These are phyloP conservation scores for Pyrocoelia pectoralis DNA, from an alignment of 2,888 invertebrate genomes.

Conservation along the genomic window DNA sequence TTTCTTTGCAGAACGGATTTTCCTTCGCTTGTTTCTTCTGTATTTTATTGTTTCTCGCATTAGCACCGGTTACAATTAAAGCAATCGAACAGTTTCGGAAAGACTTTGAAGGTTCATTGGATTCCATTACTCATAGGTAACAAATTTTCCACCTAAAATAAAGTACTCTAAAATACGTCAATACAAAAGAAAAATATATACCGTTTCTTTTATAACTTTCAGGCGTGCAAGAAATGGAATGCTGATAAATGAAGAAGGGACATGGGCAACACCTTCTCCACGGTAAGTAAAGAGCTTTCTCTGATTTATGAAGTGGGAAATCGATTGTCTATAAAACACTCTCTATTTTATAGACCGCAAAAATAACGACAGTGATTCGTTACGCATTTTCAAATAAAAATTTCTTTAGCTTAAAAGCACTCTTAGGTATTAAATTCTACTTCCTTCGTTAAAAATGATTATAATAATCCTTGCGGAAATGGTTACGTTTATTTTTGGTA, in stretches of 20 bases:
- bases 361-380: not conserved
- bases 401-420: not conserved
- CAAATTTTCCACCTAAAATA: not conserved
- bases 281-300: conserved; percentile 42
- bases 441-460: no score
- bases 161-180: not conserved
- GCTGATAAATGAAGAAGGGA: conserved; percentile 46
- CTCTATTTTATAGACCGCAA: conserved; percentile 2
- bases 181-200: not conserved
- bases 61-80: conserved; percentile 55
- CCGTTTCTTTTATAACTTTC: conserved; percentile 12
- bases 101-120: conserved; percentile 44
- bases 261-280: conserved; percentile 48
- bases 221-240: conserved; percentile 45
- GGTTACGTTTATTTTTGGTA: no score
- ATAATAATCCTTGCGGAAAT: no score
- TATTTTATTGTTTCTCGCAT: conserved; percentile 54
- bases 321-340: not conserved
- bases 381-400: not conserved
- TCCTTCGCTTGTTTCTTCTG: conserved; percentile 53
- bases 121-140: conserved; percentile 49
- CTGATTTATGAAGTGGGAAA: not conserved
- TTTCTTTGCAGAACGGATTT: conserved; percentile 54
- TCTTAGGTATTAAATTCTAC: no score
- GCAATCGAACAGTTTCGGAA: conserved; percentile 53